A percentile compares a stretch with the other conserved stretches of the same genome.
phyloP scores from a whole-genome alignment of 2,113 vertebrate species.

The Phrynosoma platyrhinos region DNA sequence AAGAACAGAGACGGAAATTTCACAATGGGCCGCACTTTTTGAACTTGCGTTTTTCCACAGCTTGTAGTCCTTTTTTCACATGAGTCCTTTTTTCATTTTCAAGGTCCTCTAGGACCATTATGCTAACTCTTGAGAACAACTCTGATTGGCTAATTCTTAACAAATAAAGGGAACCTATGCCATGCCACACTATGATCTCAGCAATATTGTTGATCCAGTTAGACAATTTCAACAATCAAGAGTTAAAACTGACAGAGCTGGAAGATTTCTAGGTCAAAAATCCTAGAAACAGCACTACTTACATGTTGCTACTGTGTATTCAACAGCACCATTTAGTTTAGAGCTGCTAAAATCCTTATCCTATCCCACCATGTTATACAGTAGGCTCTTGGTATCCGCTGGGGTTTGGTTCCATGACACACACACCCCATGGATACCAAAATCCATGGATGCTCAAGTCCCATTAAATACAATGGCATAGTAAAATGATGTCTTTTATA shows the following conservation, averaged over 20 bases:
- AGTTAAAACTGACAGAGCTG: neutral
- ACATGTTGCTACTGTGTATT: neutral
- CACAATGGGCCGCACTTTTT: neutral
- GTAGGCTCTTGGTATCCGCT: too few species aligned
- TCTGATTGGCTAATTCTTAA: neutral
- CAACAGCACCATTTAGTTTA: neutral
- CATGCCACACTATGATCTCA: neutral
- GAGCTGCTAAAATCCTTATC: neutral
- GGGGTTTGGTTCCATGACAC: too few species aligned
- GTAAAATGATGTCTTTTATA: too few species aligned
- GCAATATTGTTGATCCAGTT: neutral
- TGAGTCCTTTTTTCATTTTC: neutral
- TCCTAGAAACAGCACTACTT: neutral
- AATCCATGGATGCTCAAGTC: too few species aligned
- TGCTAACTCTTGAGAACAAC: neutral
- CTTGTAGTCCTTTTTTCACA: neutral
- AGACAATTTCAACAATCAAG: neutral
- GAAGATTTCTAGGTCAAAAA: neutral
- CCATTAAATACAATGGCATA: too few species aligned
- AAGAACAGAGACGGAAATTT: constrained; percentile 68
- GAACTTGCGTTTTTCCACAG: neutral
- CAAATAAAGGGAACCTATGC: neutral
- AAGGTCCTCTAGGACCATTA: neutral
- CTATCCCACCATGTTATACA: neutral
- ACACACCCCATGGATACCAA: too few species aligned